Conservation (phyloP, 2,113 vertebrate genomes). For the Solenodon paradoxus region DNA sequence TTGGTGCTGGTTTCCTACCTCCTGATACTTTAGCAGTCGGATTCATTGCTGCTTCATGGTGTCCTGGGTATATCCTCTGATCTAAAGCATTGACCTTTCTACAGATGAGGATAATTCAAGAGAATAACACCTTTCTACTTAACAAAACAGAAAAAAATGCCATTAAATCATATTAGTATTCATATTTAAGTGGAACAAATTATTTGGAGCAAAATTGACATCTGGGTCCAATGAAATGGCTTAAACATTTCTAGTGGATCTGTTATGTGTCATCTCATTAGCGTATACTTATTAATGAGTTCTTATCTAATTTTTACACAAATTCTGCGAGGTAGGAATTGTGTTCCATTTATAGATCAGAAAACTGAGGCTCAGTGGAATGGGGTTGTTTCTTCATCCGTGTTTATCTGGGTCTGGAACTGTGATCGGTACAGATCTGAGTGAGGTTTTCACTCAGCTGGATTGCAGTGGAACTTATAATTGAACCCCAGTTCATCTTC, state of each 20-base stretch:
- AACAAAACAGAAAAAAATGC: slow-evolving; percentile 15
- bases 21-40: background rate
- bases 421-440: background rate
- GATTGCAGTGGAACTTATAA: background rate
- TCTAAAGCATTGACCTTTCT: background rate
- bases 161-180: background rate
- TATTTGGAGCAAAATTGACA: background rate
- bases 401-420: background rate
- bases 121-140: background rate
- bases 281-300: background rate
- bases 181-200: background rate
- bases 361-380: background rate
- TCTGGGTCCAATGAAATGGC: background rate
- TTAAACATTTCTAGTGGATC: background rate
- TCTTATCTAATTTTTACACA: background rate
- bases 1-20: background rate
- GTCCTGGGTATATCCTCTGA: background rate
- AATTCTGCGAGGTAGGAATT: background rate
- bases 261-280: background rate
- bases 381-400: background rate
- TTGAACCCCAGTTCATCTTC: background rate
- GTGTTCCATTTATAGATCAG: background rate
- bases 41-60: background rate
- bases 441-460: background rate
- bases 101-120: background rate